Evolutionary conservation across 2,888 invertebrate species (phyloP), one percentile per base, ranked within the genome.

Genomic region (Timema cristinae): DNA sequence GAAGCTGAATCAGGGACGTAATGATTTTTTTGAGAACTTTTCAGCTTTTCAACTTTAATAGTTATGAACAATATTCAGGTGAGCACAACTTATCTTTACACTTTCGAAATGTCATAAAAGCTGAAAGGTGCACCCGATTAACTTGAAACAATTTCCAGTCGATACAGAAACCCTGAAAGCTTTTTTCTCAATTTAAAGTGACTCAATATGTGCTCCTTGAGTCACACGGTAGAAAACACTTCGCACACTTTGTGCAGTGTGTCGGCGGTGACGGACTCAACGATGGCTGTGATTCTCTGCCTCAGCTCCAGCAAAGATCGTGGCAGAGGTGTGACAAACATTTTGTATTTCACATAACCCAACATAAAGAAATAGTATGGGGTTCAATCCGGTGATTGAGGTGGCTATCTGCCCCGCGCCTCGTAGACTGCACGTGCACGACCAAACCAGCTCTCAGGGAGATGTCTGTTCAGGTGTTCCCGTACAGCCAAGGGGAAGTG

Each of bases 161-260:
- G n/a, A n/a, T n/a, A n/a, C n/a, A n/a, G n/a, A 32, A 32, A 32
- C 32, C 16, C 32, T 63, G 63, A 8, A 63, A 63, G 63, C n/a
- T 54, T 63, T 63, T 63, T 69, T 16, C 52, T 7, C 50, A 11
- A n/a, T 7, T 67, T 67, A 15, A 47, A 67, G 67, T 6, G 50
- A 67, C 16, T 67, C 67, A 15, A 10, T 50, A 50, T 50, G 50
- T 50, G 67, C 67, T 67, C 9, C 67, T 67, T 49, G 49, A 67
- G 51, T 15, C 49, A 67, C 67, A 50, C 50, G 67, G 51, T 49
- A 50, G 50, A 67, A 11, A 47, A 51, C 67, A 49, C 67, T 49
- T 67, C 67, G 13, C 67, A 49, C 50, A 67, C 50, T 11, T 67
- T 67, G 67, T 67, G 67, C 50, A 50, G 49, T n/a, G 16, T 67